A percentile compares a stretch with the other conserved stretches of the same genome.
Evolutionary conservation across 1,140 invertebrate species (phyloP).

Genomic region (Notospermus geniculatus): DNA sequence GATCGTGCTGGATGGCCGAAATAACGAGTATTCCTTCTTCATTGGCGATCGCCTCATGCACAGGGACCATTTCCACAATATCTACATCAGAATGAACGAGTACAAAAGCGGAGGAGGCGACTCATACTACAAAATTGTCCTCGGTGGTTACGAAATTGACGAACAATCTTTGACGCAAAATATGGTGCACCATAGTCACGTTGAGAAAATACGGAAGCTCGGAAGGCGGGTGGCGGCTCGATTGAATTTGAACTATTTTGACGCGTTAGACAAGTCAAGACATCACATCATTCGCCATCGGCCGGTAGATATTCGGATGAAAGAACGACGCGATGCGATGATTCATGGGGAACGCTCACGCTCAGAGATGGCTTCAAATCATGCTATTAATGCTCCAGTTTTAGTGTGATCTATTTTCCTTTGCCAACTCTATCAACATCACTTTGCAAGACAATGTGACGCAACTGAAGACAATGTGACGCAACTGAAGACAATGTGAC

Average conservation of each 20-base stretch:
- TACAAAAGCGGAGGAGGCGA: not conserved
- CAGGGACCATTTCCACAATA: constrained; percentile 3
- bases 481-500: too few species aligned
- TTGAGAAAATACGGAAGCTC: constrained; percentile 2
- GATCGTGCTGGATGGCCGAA: not conserved
- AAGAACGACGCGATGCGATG: too few species aligned
- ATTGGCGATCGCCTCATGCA: not conserved
- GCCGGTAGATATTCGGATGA: not conserved
- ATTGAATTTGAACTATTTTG: constrained; percentile 4
- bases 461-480: too few species aligned
- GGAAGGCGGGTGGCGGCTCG: not conserved
- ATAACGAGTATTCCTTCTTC: not conserved
- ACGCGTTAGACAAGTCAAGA: not conserved
- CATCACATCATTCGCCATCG: constrained; percentile 8
- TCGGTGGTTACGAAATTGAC: constrained; percentile 7
- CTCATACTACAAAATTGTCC: not conserved
- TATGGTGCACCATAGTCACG: not conserved
- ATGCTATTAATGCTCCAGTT: too few species aligned
- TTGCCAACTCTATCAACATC: too few species aligned
- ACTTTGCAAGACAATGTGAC: too few species aligned
- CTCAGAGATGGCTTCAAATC: too few species aligned
- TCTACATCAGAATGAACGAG: constrained; percentile 2
- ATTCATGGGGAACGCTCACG: too few species aligned
- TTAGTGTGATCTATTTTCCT: too few species aligned
- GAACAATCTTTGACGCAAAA: not conserved